phyloP scores from a whole-genome alignment of 1,140 invertebrate genomes.

The Epicauta chinensis region DNA sequence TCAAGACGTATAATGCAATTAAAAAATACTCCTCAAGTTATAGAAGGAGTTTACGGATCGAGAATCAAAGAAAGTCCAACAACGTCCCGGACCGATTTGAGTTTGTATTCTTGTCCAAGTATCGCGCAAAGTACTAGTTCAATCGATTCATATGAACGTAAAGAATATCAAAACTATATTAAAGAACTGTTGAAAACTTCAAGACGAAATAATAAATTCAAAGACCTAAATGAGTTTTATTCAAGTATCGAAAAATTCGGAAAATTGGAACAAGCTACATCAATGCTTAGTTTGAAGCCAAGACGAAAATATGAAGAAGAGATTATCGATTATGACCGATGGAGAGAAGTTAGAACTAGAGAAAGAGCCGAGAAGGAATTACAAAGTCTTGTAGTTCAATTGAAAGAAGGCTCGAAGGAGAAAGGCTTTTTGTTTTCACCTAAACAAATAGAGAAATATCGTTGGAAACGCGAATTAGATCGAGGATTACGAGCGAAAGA shows the following conservation, averaged over 20 bases:
- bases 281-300: constrained; percentile 62
- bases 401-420: constrained; percentile 72
- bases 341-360: constrained; percentile 71
- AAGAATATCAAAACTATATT: constrained; percentile 64
- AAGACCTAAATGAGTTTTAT: constrained; percentile 81
- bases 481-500: constrained; percentile 73
- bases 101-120: constrained; percentile 35
- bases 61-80: constrained; percentile 8
- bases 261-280: constrained; percentile 71
- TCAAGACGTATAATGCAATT: constrained; percentile 53
- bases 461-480: constrained; percentile 65
- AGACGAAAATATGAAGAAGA: constrained; percentile 66
- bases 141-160: constrained; percentile 31
- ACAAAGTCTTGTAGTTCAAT: constrained; percentile 66
- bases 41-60: constrained; percentile 32
- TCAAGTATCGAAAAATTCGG: constrained; percentile 77
- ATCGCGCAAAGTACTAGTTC: constrained; percentile 27
- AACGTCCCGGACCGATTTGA: no score
- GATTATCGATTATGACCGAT: constrained; percentile 80
- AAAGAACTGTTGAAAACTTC: constrained; percentile 64
- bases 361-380: constrained; percentile 79
- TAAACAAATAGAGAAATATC: constrained; percentile 60
- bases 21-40: constrained; percentile 37
- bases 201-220: constrained; percentile 72
- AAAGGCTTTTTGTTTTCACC: constrained; percentile 78